A percentile compares a stretch with the other conserved stretches of the same genome.
These are phyloP conservation scores for Yponomeuta plumbellus DNA, from an alignment of 2,888 invertebrate species.

Conservation along the genomic window DNA sequence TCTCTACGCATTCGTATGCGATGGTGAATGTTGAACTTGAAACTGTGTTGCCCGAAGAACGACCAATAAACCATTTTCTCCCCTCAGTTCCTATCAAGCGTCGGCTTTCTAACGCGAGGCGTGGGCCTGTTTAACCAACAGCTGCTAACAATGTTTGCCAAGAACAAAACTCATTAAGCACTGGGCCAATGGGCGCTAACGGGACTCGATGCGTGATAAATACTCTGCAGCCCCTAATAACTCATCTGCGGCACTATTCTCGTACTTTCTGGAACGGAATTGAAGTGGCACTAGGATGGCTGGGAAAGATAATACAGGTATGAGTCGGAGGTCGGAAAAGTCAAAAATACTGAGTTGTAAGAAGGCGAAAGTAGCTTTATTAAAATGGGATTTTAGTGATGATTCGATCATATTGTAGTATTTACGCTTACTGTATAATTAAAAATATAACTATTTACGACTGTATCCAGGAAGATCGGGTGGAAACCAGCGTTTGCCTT, in stretches of 20 bases:
- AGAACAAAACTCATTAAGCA: constrained; percentile 1
- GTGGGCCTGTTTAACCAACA: not conserved
- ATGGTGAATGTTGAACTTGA: too few relatives aligned
- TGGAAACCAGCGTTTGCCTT: too few relatives aligned
- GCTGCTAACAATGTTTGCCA: not conserved
- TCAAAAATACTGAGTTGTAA: too few relatives aligned
- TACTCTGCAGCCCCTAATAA: not conserved
- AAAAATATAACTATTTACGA: too few relatives aligned
- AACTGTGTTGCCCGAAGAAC: not conserved
- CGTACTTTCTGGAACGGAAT: not conserved
- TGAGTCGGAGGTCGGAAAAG: not conserved
- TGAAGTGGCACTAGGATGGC: not conserved
- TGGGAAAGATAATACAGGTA: not conserved
- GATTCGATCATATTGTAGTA: too few relatives aligned
- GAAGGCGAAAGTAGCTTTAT: too few relatives aligned
- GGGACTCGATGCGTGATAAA: constrained; percentile 2
- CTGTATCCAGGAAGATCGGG: too few relatives aligned
- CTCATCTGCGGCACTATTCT: not conserved
- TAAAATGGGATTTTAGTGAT: too few relatives aligned
- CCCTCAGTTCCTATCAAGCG: not conserved
- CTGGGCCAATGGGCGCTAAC: not conserved
- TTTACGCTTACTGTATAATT: too few relatives aligned
- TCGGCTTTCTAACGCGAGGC: not conserved
- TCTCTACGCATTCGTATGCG: too few relatives aligned
- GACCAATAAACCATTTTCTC: not conserved